phyloP scores from a whole-genome alignment of 2,888 invertebrate genomes.

The Amphipoea lucens region DNA sequence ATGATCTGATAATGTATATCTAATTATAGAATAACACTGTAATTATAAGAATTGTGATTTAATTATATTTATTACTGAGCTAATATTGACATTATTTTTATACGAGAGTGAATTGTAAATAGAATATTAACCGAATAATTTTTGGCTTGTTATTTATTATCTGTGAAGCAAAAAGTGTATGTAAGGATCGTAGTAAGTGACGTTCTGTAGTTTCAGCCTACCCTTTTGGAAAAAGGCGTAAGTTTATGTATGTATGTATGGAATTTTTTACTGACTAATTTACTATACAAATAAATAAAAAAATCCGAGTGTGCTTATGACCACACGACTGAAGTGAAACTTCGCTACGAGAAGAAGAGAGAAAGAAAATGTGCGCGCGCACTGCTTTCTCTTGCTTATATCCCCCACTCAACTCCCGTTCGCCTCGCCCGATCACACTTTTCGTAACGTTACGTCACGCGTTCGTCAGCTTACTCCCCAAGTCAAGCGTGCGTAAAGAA shows the following conservation, averaged over 20 bases:
- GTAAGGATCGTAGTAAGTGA: neutral
- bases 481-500: too few relatives aligned
- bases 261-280: too few relatives aligned
- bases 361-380: too few relatives aligned
- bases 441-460: too few relatives aligned
- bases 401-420: too few relatives aligned
- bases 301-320: too few relatives aligned
- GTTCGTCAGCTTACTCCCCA: too few relatives aligned
- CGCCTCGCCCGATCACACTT: too few relatives aligned
- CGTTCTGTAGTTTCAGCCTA: neutral
- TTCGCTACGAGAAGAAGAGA: too few relatives aligned
- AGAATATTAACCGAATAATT: neutral
- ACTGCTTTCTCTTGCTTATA: too few relatives aligned
- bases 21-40: constrained; percentile 14
- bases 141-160: neutral
- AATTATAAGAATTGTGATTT: constrained; percentile 11
- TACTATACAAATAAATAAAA: too few relatives aligned
- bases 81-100: constrained; percentile 51
- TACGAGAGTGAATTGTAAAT: constrained; percentile 3
- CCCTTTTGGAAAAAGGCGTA: neutral
- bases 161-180: neutral
- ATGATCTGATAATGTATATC: constrained; percentile 65
- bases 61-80: constrained; percentile 40
- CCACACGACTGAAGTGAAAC: too few relatives aligned
- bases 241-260: neutral